Conservation (phyloP, 35 echinoderm and acorn worm genomes). For the Ophiothrix spiculata region DNA sequence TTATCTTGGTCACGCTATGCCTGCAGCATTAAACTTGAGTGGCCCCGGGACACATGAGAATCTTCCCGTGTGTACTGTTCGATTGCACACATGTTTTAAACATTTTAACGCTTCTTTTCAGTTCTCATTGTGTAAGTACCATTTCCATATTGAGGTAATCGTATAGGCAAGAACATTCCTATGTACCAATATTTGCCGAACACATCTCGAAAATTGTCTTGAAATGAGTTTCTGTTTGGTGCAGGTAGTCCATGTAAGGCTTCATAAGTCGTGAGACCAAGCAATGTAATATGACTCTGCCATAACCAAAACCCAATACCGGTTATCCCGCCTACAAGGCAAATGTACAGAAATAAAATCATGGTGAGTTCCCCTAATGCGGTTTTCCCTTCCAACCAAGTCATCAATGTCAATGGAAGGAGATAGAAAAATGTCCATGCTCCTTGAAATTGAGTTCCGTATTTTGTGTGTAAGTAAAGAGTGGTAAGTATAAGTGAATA, state of each 20-base stretch:
- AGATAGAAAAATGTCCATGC: slow-evolving; percentile 53
- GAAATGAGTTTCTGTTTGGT: slow-evolving; percentile 15
- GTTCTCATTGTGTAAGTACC: slow-evolving; percentile 48
- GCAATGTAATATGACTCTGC: slow-evolving; percentile 15
- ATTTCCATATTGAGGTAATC: slow-evolving; percentile 46
- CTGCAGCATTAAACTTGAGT: too few species aligned
- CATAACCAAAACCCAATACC: slow-evolving; percentile 41
- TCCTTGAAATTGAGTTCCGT: slow-evolving; percentile 41
- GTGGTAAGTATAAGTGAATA: slow-evolving; percentile 42
- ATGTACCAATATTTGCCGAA: slow-evolving; percentile 60
- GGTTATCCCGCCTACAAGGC: slow-evolving; percentile 20
- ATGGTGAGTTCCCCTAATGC: slow-evolving; percentile 6
- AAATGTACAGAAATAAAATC: slow-evolving; percentile 37
- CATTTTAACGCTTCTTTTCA: too few species aligned
- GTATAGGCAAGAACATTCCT: slow-evolving; percentile 45
- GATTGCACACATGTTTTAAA: too few species aligned
- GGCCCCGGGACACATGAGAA: too few species aligned
- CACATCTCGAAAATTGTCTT: slow-evolving; percentile 38
- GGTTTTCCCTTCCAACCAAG: slow-evolving; percentile 8
- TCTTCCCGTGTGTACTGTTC: too few species aligned
- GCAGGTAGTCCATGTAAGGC: slow-evolving; percentile 25
- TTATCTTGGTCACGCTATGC: too few species aligned
- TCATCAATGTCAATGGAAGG: slow-evolving; percentile 7
- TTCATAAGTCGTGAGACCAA: slow-evolving; percentile 44
- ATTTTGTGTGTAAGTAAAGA: slow-evolving; percentile 28